Conservation (phyloP, 1,140 invertebrate genomes). For the Telenomus remus region DNA sequence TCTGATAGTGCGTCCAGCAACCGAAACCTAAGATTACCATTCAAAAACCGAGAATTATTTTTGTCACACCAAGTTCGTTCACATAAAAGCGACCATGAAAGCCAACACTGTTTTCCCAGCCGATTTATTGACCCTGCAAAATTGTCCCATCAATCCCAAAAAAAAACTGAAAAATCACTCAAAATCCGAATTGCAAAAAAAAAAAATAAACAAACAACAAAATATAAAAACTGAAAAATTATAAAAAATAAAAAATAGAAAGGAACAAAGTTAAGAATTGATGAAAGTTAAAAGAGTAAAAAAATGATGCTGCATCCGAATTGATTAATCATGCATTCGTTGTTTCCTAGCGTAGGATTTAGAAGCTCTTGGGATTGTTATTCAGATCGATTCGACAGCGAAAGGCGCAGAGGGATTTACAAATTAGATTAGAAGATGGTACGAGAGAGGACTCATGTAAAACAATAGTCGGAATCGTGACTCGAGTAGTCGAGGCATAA, state of each 20-base stretch:
- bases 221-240: too few species aligned
- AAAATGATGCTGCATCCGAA: slow-evolving; percentile 2
- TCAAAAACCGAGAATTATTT: not conserved
- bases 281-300: too few species aligned
- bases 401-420: slow-evolving; percentile 61
- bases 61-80: too few species aligned
- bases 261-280: too few species aligned
- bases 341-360: slow-evolving; percentile 30
- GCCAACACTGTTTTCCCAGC: too few species aligned
- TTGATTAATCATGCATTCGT: slow-evolving; percentile 54
- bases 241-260: too few species aligned
- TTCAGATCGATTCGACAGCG: slow-evolving; percentile 51
- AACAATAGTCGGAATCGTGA: slow-evolving; percentile 60
- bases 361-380: slow-evolving; percentile 38
- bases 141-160: too few species aligned
- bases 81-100: too few species aligned
- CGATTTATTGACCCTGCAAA: too few species aligned
- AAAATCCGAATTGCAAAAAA: too few species aligned
- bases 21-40: slow-evolving; percentile 26
- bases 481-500: slow-evolving; percentile 58
- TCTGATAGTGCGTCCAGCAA: slow-evolving; percentile 27
- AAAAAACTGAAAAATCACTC: too few species aligned
- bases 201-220: too few species aligned
- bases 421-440: slow-evolving; percentile 67
- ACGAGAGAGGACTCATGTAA: slow-evolving; percentile 61